phyloP scores from a whole-genome alignment of 2,888 invertebrate species.

The Oxystoma pomonae region DNA sequence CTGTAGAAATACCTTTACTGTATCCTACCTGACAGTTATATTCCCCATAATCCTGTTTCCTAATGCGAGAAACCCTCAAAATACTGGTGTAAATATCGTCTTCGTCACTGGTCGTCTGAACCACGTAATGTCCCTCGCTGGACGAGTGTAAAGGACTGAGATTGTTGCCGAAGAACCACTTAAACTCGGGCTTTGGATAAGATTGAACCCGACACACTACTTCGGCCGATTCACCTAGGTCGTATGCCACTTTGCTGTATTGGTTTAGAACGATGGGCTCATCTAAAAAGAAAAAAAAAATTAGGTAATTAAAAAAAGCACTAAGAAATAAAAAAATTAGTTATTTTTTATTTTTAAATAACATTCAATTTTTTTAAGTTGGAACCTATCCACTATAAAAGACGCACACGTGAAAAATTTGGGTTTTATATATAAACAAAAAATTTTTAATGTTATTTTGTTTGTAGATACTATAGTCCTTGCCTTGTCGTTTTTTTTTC shows the following conservation, averaged over 20 bases:
- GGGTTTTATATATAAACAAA: background rate
- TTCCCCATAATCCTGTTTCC: conserved; percentile 84
- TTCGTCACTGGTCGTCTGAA: conserved; percentile 73
- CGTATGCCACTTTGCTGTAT: conserved; percentile 85
- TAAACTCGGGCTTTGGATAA: conserved; percentile 88
- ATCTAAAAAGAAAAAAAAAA: conserved; percentile 51
- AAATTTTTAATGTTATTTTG: too few species aligned
- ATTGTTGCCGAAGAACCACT: conserved; percentile 82
- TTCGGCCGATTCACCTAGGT: conserved; percentile 78
- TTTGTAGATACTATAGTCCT: too few species aligned
- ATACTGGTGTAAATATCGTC: conserved; percentile 84
- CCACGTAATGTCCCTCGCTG: conserved; percentile 81
- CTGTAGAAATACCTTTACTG: too few species aligned
- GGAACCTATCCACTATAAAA: background rate
- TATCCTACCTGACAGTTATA: conserved; percentile 71
- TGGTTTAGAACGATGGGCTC: conserved; percentile 82
- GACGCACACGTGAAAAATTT: background rate
- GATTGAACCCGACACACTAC: conserved; percentile 87
- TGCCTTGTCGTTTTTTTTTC: too few species aligned
- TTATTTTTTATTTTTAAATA: too few species aligned
- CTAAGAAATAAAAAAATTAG: too few species aligned
- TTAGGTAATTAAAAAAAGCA: background rate
- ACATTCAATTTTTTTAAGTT: too few species aligned
- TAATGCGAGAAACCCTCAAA: conserved; percentile 67
- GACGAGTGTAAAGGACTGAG: conserved; percentile 70